Base-by-base conservation (phyloP, 2,113 vertebrate genomes). In the Anolis carolinensis region DNA sequence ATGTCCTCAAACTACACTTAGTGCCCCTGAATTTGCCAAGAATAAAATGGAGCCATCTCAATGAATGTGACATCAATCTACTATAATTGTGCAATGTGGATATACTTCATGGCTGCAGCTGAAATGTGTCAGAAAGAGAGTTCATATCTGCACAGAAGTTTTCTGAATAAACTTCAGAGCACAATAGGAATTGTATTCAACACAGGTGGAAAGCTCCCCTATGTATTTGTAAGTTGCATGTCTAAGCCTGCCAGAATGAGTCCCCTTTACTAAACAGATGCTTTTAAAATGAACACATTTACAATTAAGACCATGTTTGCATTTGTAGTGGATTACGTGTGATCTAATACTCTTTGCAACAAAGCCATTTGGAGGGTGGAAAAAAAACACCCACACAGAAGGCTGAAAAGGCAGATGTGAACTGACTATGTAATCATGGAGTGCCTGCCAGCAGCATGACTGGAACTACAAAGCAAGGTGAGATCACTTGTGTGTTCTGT, bases 381-480 rank as follows among this genome's bases (percentile, higher is more conserved):
- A 87, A 23, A n/a, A 48, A 87, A 91, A 89, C 81, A 74, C 55
- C 55, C 55, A 16, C 71, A 13, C 9, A 4, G 81, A 59, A 87
- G 87, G 88, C 71, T 86, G 23, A 86, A 90, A 79, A 82, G 81
- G 44, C 52, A 7, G 81, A 32, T 85, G 72, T 87, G 25, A 36
- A 83, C 85, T 91, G 90, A 48, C 7, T 13, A n/a, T 48, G 83
- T 73, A 87, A 92, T 84, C 16, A 73, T 8, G n/a, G 3, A 0
- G 21, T 39, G 63, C 4, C 73, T 0, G 1, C 48, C 83, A 88
- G n/a, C 70, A 90, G 18, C 14, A 13, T 48, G 79, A 27, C 71
- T 88, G 65, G 50, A 93, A 83, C 25, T 72, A 81, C 16, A 90
- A 86, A 85, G 34, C 80, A 89, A 65, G 44, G 82, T 83, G 88